Evolutionary conservation across 2,797 vertebrate species (phyloP).

Genomic region (Arctocebus calabarensis): DNA sequence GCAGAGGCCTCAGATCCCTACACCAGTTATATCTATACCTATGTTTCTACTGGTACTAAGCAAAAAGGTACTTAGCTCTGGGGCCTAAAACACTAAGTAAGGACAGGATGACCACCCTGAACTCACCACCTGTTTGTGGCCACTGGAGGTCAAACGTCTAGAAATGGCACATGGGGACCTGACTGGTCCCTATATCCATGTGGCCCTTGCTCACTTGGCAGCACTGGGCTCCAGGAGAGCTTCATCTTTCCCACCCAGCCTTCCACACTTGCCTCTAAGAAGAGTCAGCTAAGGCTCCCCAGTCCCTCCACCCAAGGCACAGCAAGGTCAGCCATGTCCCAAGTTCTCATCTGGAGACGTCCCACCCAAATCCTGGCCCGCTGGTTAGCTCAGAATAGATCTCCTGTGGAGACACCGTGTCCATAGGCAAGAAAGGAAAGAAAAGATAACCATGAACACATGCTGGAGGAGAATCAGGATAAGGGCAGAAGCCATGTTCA

Average conservation of each 20-base stretch:
- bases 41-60: not conserved
- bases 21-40: not conserved
- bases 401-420: not conserved
- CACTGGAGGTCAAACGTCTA: not conserved
- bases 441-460: accelerated
- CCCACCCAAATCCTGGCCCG: not conserved
- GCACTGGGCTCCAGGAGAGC: not conserved
- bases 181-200: not conserved
- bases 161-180: not conserved
- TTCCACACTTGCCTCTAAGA: not conserved
- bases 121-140: not conserved
- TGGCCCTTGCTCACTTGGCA: no score
- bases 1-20: not conserved
- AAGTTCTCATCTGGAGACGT: not conserved
- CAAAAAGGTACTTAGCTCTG: not conserved
- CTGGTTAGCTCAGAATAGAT: not conserved
- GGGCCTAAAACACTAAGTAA: not conserved
- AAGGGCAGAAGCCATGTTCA: not conserved
- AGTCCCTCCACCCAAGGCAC: no score
- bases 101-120: not conserved
- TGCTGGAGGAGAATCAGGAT: not conserved
- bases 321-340: not conserved
- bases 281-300: not conserved
- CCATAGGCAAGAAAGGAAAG: not conserved
- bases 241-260: no score